Evolutionary conservation across 2,888 invertebrate genomes (phyloP), one percentile per base, ranked within the genome.

Genomic region (Celastrina argiolus): DNA sequence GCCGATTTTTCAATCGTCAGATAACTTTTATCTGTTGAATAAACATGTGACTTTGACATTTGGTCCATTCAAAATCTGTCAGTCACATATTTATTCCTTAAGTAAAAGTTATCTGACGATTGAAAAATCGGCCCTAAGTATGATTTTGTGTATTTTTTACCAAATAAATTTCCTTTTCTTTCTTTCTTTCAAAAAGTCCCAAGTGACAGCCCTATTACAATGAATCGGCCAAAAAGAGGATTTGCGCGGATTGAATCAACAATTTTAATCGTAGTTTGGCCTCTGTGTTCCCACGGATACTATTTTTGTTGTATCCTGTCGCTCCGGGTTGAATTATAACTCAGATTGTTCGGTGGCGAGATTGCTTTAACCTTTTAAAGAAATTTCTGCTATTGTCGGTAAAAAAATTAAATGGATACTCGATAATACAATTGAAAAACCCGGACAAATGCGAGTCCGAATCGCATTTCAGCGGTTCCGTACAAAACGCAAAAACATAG

Each of bases 151-250:
- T n/a, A n/a, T n/a, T n/a, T n/a, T n/a, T n/a, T n/a, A n/a, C n/a
- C n/a, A n/a, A n/a, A n/a, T n/a, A n/a, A n/a, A n/a, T n/a, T n/a
- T n/a, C n/a, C n/a, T 31, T 31, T 31, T 31, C 5, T 31, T 6
- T 5, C 7, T 31, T 7, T 6, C 2, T 31, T 31, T 4, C 8
- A 45, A 18, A 7, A 45, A 18, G 10, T 45, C 18, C 10, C 3
- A 1, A 12, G 2, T 51, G 51, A 67, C 64, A 59, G 36, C 42
- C 65, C 67, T 65, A 63, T 51, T 56, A 66, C 64, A 66, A 65
- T 61, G 64, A 64, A 56, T 51, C 64, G 41, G 61, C 41, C 51
- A 64, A 45, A 67, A 67, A 58, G 22, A 51, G 51, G 51, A 58
- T 58, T 58, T 12, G 31, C 58, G n/a, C 58, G 31, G 31, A 58